phyloP scores from a whole-genome alignment of 2,797 vertebrate genomes.

The Acridotheres tristis region DNA sequence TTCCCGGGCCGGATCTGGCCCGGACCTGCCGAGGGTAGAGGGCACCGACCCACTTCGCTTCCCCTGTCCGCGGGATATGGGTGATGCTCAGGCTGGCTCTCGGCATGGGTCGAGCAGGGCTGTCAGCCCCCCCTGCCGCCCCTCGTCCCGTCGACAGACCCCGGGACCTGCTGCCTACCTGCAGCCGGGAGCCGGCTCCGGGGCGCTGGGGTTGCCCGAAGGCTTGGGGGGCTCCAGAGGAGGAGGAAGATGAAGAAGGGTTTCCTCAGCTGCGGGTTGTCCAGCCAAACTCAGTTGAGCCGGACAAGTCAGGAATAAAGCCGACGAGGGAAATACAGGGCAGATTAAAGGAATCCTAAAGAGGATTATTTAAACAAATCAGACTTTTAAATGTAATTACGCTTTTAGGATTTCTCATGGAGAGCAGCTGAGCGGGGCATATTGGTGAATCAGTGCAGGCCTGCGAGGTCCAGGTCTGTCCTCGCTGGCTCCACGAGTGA shows the following conservation, averaged over 20 bases:
- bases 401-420: not conserved
- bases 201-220: not conserved
- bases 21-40: too few species aligned
- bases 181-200: not conserved
- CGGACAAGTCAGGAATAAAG: not conserved
- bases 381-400: constrained; percentile 8
- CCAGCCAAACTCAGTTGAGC: not conserved
- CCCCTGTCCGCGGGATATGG: not conserved
- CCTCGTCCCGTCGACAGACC: fast-evolving
- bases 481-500: not conserved
- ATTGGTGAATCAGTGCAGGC: not conserved
- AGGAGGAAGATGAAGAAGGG: not conserved
- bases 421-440: not conserved
- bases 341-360: constrained; percentile 20
- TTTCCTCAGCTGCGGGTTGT: not conserved
- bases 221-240: not conserved
- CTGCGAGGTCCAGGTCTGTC: not conserved
- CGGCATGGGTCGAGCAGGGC: not conserved
- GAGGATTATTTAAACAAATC: constrained; percentile 36
- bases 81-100: not conserved
- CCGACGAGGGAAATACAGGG: not conserved
- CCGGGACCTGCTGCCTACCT: not conserved
- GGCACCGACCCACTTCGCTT: not conserved
- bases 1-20: not conserved
- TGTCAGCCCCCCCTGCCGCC: fast-evolving